Evolutionary conservation across 2,888 invertebrate genomes (phyloP).

Genomic region (Ptychoptera albimana): DNA sequence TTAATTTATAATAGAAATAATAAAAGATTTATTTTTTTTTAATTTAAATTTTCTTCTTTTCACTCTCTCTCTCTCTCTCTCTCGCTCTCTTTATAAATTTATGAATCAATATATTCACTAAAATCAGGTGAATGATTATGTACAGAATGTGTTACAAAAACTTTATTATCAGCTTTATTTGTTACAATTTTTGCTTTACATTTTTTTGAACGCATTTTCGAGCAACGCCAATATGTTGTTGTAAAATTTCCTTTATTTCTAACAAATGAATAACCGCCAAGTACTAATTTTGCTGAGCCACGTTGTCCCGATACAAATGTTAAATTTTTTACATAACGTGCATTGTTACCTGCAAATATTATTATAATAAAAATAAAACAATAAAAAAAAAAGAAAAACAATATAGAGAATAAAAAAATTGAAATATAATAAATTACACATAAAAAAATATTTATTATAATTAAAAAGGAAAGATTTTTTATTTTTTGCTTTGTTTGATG

Average conservation of each 20-base stretch:
- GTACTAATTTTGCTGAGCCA: conserved; percentile 7
- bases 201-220: conserved; percentile 6
- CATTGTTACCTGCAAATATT: neutral
- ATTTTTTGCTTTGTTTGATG: no score
- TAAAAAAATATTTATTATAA: no score
- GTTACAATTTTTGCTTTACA: conserved; percentile 10
- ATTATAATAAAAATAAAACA: no score
- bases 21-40: no score
- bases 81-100: no score
- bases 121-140: conserved; percentile 11
- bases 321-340: conserved; percentile 4
- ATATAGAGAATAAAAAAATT: no score
- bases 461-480: no score
- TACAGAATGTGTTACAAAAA: conserved; percentile 4
- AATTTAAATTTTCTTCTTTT: no score
- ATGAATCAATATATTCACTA: conserved; percentile 3
- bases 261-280: conserved; percentile 9
- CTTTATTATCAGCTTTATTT: conserved; percentile 4
- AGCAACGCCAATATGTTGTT: conserved; percentile 11
- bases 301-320: conserved; percentile 7
- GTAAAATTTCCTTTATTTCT: conserved; percentile 9
- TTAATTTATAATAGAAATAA: no score
- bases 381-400: neutral
- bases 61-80: no score
- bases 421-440: no score